Base-by-base conservation (phyloP, 2,888 invertebrate genomes). In the Halictus ligatus region DNA sequence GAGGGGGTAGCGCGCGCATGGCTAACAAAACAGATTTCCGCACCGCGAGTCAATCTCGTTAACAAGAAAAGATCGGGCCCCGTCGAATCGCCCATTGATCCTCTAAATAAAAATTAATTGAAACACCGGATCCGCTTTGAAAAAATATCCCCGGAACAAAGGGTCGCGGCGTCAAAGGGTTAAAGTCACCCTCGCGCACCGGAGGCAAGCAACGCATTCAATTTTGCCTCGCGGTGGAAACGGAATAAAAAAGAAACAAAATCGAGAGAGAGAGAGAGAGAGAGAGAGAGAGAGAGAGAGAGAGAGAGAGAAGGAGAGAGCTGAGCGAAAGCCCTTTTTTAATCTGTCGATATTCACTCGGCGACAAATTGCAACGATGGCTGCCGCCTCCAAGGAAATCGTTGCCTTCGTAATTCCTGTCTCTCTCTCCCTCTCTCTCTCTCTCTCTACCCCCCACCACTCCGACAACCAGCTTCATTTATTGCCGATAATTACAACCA, bases 261-360 rank as follows among this genome's bases (percentile, higher is more conserved):
- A 50, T 50, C 76, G 46, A 50, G 13, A 46, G 64, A 77, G 25
- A 13, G 50, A 43, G 43, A 43, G 50, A 50, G 50, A 50, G 50
- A 50, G 25, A 4, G 58, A 29, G 12, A 13, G 25, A 29, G 64
- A 18, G 64, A 29, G 29, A 1, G 29, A 13, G 7, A 2, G 15
- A n/a, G n/a, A n/a, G n/a, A n/a, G n/a, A n/a, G n/a, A n/a, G n/a
- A n/a, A n/a, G n/a, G n/a, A n/a, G n/a, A 43, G 15, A 43, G 18
- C 15, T 48, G n/a, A 15, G 21, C 25, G 75, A 71, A 54, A 64
- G 50, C 50, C 18, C 78, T 83, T 88, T 89, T 89, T 90, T 88
- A 90, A 90, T 88, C 81, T 86, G 84, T 88, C 89, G 89, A 88
- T 88, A 88, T 84, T 90, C 89, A 71, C 75, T 75, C 80, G n/a